Conservation (phyloP, 2,113 vertebrate species). For the Callocephalon fimbriatum region DNA sequence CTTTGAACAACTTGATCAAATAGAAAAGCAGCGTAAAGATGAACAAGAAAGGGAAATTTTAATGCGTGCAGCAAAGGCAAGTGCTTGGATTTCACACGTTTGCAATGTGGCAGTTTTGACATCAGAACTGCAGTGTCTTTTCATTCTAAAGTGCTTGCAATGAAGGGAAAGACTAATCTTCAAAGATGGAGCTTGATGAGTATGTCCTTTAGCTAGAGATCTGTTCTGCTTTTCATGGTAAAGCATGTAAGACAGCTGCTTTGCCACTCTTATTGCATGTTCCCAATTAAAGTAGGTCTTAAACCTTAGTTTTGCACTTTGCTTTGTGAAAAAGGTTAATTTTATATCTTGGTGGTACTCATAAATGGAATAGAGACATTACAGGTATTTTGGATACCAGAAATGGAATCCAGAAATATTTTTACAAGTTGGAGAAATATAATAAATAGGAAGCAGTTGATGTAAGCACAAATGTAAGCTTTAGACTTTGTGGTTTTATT, state of each 20-base stretch:
- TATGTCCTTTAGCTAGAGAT: not conserved
- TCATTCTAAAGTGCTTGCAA: not conserved
- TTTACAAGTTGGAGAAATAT: not conserved
- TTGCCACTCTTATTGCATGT: not conserved
- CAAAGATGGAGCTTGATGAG: not conserved
- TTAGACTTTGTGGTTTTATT: not conserved
- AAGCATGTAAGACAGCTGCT: not conserved
- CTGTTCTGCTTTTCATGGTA: not conserved
- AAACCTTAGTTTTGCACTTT: not conserved
- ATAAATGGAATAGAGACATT: not conserved
- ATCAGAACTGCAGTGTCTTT: slow-evolving; percentile 11
- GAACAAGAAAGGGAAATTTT: slow-evolving; percentile 93
- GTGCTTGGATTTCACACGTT: slow-evolving; percentile 45
- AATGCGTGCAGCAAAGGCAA: slow-evolving; percentile 94
- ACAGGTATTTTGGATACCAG: not conserved
- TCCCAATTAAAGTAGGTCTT: not conserved
- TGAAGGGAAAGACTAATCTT: not conserved
- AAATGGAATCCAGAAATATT: not conserved
- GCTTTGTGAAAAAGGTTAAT: not conserved
- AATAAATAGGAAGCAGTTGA: not conserved
- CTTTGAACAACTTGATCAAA: slow-evolving; percentile 95
- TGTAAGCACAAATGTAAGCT: not conserved
- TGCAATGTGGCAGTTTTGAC: slow-evolving; percentile 5
- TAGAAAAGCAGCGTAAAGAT: slow-evolving; percentile 94
- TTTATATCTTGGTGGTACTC: not conserved